A percentile compares a stretch with the other conserved stretches of the same genome.
phyloP scores from a whole-genome alignment of 2,888 invertebrate genomes.

The Machimus rusticus region DNA sequence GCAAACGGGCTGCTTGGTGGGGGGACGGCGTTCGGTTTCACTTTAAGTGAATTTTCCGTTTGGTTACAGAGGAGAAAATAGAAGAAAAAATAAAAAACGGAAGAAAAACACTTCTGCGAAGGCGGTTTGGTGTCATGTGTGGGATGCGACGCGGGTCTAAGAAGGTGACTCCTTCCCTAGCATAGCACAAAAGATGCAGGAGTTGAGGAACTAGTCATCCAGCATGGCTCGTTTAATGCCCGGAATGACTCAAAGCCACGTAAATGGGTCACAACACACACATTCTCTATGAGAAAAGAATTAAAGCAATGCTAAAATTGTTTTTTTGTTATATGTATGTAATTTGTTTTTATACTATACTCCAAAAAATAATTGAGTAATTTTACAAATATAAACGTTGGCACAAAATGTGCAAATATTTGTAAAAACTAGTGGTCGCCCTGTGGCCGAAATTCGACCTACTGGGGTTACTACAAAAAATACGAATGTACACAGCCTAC shows the following conservation, averaged over 20 bases:
- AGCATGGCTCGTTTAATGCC: background rate
- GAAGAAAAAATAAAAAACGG: background rate
- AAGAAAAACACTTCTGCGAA: background rate
- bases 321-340: too few relatives aligned
- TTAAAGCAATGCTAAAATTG: too few relatives aligned
- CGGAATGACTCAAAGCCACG: background rate
- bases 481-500: too few relatives aligned
- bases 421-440: too few relatives aligned
- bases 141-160: background rate
- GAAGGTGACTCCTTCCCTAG: background rate
- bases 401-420: too few relatives aligned
- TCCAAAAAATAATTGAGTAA: too few relatives aligned
- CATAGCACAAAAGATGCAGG: background rate
- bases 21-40: background rate
- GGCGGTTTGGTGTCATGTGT: background rate
- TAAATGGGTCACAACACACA: too few relatives aligned
- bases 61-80: background rate
- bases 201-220: background rate
- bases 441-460: too few relatives aligned
- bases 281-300: too few relatives aligned
- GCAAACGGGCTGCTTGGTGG: background rate
- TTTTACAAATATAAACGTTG: too few relatives aligned
- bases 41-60: slow-evolving; percentile 1
- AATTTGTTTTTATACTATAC: too few relatives aligned
- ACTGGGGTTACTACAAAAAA: too few relatives aligned